phyloP scores from a whole-genome alignment of 2,888 invertebrate species.

The Epiperipatus broadwayi region DNA sequence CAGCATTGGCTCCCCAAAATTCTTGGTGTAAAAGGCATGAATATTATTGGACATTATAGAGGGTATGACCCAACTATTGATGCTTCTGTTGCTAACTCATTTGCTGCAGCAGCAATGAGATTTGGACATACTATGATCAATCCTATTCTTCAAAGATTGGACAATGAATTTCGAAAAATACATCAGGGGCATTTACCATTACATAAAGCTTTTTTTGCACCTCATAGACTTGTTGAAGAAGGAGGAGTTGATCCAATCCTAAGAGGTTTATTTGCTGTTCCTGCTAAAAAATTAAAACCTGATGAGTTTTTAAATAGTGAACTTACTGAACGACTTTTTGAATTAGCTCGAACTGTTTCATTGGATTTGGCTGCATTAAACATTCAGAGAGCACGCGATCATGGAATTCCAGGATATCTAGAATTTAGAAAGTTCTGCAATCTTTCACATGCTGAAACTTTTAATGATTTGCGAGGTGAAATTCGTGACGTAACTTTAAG shows the following conservation, averaged over 20 bases:
- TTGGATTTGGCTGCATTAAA: conserved; percentile 89
- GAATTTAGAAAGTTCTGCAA: conserved; percentile 73
- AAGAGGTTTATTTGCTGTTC: conserved; percentile 66
- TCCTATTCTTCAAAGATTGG: conserved; percentile 63
- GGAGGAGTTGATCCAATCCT: conserved; percentile 92
- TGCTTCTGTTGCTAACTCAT: conserved; percentile 77
- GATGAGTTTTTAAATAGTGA: conserved; percentile 77
- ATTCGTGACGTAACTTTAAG: conserved; percentile 51
- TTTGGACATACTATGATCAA: conserved; percentile 95
- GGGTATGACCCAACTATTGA: conserved; percentile 65
- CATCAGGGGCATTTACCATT: conserved; percentile 75
- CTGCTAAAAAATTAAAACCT: conserved; percentile 59
- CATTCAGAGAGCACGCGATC: conserved; percentile 80
- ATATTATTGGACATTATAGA: conserved; percentile 51
- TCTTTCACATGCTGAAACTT: conserved; percentile 51
- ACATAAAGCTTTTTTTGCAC: conserved; percentile 88
- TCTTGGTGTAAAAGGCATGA: conserved; percentile 50
- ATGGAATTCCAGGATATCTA: conserved; percentile 70
- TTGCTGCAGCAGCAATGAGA: conserved; percentile 82
- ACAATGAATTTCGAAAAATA: conserved; percentile 55
- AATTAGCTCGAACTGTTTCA: conserved; percentile 29
- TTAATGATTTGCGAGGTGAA: conserved; percentile 62
- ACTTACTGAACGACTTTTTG: conserved; percentile 68
- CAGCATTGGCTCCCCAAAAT: conserved; percentile 75
- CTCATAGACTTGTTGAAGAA: conserved; percentile 84